phyloP scores from a whole-genome alignment of 2,797 vertebrate genomes.

The Pseudochaenichthys georgianus region DNA sequence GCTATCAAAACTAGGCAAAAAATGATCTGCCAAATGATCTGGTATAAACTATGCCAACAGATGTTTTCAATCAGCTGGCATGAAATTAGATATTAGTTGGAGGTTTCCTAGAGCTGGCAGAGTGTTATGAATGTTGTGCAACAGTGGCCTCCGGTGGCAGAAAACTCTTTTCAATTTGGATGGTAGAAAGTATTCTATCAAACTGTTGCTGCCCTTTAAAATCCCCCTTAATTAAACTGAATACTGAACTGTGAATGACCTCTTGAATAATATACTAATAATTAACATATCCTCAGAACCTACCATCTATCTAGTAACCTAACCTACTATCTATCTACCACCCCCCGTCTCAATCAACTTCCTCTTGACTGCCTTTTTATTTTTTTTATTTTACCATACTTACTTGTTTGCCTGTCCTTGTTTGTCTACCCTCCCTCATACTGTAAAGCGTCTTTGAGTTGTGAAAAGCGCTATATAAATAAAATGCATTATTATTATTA shows the following conservation, averaged over 20 bases:
- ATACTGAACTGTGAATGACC: not conserved
- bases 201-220: not conserved
- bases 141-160: conserved; percentile 63
- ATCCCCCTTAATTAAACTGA: not conserved
- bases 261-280: not conserved
- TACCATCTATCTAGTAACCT: not conserved
- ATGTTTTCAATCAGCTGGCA: conserved; percentile 69
- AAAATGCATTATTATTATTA: too few species aligned
- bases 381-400: too few species aligned
- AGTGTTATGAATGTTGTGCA: conserved; percentile 19
- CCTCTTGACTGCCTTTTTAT: too few species aligned
- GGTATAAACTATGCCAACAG: conserved; percentile 65
- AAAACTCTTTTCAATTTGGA: not conserved
- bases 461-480: too few species aligned
- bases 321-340: too few species aligned
- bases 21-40: conserved; percentile 63
- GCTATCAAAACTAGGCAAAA: conserved; percentile 57
- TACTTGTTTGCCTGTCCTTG: too few species aligned
- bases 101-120: conserved; percentile 23
- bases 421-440: too few species aligned
- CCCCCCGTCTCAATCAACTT: too few species aligned
- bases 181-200: not conserved
- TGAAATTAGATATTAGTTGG: conserved; percentile 57
- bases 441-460: too few species aligned
- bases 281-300: not conserved